Percentiles rank a stretch among this genome's conserved stretches.
Conservation (phyloP, 2,797 vertebrate genomes). For the Cuniculus paca region DNA sequence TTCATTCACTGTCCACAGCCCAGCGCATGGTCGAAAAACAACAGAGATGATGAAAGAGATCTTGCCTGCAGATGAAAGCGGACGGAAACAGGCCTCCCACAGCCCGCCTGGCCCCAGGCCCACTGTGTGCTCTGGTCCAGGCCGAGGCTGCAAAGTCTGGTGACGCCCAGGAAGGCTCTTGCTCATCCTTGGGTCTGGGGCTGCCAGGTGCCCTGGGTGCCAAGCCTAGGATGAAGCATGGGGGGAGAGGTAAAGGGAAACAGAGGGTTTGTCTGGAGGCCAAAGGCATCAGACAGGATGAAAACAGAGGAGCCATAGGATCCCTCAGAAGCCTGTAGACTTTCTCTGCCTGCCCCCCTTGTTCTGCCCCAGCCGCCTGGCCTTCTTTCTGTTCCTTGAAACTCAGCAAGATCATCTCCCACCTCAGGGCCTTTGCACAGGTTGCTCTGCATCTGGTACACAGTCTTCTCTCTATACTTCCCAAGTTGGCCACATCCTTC, state of each 20-base stretch:
- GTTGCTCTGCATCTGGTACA: accelerated
- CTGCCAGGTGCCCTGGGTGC: background rate
- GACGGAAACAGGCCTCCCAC: conserved; percentile 45
- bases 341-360: background rate
- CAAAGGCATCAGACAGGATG: background rate
- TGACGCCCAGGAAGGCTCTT: conserved; percentile 11
- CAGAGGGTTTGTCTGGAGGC: no score
- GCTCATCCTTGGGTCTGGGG: background rate
- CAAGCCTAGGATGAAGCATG: background rate
- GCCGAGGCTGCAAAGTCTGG: background rate
- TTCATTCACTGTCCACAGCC: conserved; percentile 46
- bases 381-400: background rate
- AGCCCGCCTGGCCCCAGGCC: conserved; percentile 59
- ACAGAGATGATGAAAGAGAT: conserved; percentile 68
- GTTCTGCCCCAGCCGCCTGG: background rate
- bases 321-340: background rate
- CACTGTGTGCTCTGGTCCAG: conserved; percentile 27
- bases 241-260: background rate
- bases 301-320: accelerated
- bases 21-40: conserved; percentile 62
- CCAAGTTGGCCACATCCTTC: background rate
- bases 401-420: background rate
- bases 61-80: conserved; percentile 55
- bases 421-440: conserved; percentile 22
- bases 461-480: background rate